Percentiles rank a stretch among this genome's conserved stretches.
These are phyloP conservation scores for Pammene fasciana DNA, from an alignment of 2,888 invertebrate species.

Conservation along the genomic window DNA sequence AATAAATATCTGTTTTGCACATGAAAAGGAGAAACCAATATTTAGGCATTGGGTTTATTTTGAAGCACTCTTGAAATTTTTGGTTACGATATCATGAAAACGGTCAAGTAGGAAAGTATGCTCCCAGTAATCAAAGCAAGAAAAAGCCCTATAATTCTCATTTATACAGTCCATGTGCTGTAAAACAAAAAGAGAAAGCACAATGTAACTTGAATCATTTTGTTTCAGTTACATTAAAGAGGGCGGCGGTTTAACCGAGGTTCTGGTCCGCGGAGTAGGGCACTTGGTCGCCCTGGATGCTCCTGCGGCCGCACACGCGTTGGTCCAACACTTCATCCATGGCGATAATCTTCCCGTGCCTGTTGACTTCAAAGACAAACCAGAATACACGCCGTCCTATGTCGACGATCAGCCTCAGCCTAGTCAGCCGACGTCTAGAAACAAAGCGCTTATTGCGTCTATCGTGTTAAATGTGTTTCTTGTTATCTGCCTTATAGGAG, in stretches of 20 bases:
- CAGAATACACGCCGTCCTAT: constrained; percentile 27
- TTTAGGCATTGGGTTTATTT: no score
- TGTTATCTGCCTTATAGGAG: constrained; percentile 28
- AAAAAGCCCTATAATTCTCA: no score
- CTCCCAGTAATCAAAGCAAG: no score
- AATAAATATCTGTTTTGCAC: no score
- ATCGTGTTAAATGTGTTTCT: constrained; percentile 41
- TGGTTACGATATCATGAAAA: no score
- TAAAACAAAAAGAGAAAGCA: not conserved
- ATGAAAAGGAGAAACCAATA: no score
- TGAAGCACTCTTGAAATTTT: no score
- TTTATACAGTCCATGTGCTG: no score
- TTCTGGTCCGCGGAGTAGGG: constrained; percentile 83
- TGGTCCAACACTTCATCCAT: constrained; percentile 33
- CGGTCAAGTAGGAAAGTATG: no score
- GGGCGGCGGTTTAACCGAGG: constrained; percentile 81
- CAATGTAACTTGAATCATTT: constrained; percentile 16
- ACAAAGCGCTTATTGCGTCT: constrained; percentile 28
- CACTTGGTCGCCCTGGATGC: constrained; percentile 85
- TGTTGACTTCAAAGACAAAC: not conserved
- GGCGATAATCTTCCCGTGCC: constrained; percentile 10
- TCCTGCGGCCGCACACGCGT: constrained; percentile 58
- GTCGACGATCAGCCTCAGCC: not conserved
- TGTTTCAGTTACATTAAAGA: constrained; percentile 80
- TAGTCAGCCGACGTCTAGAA: not conserved